Evolutionary conservation across 2,797 vertebrate species (phyloP).

Genomic region (Eospalax fontanierii): DNA sequence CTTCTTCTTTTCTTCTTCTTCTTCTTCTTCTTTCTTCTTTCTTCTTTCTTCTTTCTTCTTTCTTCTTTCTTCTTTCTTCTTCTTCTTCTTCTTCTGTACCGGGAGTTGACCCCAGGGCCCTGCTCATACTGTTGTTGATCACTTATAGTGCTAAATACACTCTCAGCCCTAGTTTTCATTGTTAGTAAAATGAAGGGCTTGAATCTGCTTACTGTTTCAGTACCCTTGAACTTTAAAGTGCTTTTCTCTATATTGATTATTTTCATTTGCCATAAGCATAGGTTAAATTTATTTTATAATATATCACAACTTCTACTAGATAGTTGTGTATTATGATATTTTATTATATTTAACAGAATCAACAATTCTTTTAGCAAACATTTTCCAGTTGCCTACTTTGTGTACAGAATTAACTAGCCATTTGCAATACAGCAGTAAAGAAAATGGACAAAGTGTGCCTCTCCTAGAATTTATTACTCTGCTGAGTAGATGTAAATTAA

Average conservation of each 20-base stretch:
- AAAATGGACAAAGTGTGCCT: neutral
- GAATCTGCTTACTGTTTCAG: neutral
- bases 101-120: neutral
- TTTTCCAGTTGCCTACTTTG: slow-evolving; percentile 11
- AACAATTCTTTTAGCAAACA: neutral
- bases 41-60: neutral
- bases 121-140: neutral
- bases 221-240: slow-evolving; percentile 5
- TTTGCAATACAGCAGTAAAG: neutral
- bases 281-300: slow-evolving; percentile 39
- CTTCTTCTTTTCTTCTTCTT: neutral
- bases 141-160: neutral
- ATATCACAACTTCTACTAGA: neutral
- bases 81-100: neutral
- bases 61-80: neutral
- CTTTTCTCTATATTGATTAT: neutral
- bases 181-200: slow-evolving; percentile 5
- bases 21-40: neutral
- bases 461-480: neutral
- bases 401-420: neutral
- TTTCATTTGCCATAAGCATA: slow-evolving; percentile 41
- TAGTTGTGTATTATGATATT: neutral
- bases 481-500: neutral
- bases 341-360: slow-evolving; percentile 15
- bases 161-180: neutral